Percentiles rank a stretch among this genome's conserved stretches.
phyloP scores from a whole-genome alignment of 1,140 invertebrate genomes.

The Platyscapa corneri region DNA sequence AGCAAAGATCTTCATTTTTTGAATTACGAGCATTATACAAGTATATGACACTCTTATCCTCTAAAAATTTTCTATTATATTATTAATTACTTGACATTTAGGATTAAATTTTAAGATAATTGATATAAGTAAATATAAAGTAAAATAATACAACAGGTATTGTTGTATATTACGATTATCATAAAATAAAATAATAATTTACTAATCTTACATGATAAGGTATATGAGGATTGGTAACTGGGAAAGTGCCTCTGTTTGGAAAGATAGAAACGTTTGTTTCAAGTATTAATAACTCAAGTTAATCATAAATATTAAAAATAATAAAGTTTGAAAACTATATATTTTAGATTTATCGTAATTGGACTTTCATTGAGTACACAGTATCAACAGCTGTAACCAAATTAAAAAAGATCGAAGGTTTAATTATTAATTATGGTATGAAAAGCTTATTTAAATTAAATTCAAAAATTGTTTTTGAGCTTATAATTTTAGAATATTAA shows the following conservation, averaged over 20 bases:
- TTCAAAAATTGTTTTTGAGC: not conserved
- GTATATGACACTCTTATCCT: too few species aligned
- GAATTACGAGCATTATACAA: too few species aligned
- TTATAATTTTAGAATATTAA: not conserved
- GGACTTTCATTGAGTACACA: slow-evolving; percentile 58
- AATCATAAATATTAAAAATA: not conserved
- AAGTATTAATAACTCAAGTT: not conserved
- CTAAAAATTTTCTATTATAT: too few species aligned
- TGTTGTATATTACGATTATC: too few species aligned
- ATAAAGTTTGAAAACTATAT: not conserved
- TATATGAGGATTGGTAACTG: slow-evolving; percentile 66
- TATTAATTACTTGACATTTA: not conserved
- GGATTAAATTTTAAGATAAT: not conserved
- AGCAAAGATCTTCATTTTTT: not conserved
- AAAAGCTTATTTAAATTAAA: not conserved
- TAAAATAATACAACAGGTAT: too few species aligned
- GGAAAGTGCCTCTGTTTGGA: slow-evolving; percentile 65
- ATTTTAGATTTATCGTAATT: slow-evolving; percentile 12
- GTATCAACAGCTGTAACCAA: slow-evolving; percentile 60
- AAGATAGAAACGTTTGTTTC: slow-evolving; percentile 51
- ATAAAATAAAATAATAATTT: not conserved
- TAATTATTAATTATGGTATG: slow-evolving; percentile 68
- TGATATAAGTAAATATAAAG: too few species aligned
- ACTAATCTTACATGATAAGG: slow-evolving; percentile 56
- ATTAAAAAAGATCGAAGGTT: slow-evolving; percentile 66